Conservation (phyloP, 2,113 vertebrate genomes). For the Cairina moschata region DNA sequence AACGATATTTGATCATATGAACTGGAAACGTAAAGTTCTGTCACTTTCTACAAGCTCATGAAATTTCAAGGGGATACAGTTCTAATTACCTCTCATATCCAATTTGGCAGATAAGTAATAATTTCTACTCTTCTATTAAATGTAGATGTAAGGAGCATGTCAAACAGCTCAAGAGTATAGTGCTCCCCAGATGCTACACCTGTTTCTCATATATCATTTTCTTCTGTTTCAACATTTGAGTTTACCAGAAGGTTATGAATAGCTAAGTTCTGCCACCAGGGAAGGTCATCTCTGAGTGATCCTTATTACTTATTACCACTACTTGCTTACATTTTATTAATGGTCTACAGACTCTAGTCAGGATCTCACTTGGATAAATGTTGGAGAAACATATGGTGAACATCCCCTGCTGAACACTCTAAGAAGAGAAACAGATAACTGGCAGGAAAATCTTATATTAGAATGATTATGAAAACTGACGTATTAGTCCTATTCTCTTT, state of each 20-base stretch:
- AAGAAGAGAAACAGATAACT: neutral
- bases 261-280: slow-evolving; percentile 31
- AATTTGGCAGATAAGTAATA: slow-evolving; percentile 45
- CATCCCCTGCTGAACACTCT: neutral
- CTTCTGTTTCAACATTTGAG: neutral
- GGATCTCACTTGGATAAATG: neutral
- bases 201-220: slow-evolving; percentile 18
- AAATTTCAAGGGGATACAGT: slow-evolving; percentile 20
- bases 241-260: slow-evolving; percentile 26
- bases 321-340: slow-evolving; percentile 10
- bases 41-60: neutral
- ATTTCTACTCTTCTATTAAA: slow-evolving; percentile 26
- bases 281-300: neutral
- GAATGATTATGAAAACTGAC: neutral
- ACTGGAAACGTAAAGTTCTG: neutral
- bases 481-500: neutral
- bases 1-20: neutral
- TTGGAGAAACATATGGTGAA: neutral
- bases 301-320: neutral
- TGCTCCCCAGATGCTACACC: slow-evolving; percentile 39
- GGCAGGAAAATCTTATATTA: neutral
- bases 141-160: slow-evolving; percentile 35
- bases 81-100: slow-evolving; percentile 31
- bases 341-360: neutral
- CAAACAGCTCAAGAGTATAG: slow-evolving; percentile 11